Evolutionary conservation across 2,888 invertebrate species (phyloP).

Genomic region (Enoplolaimus lenunculus): DNA sequence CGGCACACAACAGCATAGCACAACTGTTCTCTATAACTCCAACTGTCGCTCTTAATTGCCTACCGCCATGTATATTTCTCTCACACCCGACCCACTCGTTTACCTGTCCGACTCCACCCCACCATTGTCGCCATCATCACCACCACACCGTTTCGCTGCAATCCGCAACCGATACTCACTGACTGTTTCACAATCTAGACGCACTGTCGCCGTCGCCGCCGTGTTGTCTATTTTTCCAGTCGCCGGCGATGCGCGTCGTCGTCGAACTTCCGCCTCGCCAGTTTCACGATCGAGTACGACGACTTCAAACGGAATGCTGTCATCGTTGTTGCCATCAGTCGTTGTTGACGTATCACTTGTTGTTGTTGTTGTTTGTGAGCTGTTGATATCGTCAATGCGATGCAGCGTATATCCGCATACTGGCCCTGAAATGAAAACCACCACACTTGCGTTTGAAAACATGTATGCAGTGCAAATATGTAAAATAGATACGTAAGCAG

Average conservation of each 20-base stretch:
- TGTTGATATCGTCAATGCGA: too few relatives aligned
- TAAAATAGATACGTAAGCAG: too few relatives aligned
- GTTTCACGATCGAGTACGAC: slow-evolving; percentile 41
- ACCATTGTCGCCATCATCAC: slow-evolving; percentile 43
- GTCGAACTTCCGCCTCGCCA: slow-evolving; percentile 67
- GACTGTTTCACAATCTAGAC: slow-evolving; percentile 73
- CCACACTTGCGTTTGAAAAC: too few relatives aligned
- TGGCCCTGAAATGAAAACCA: slow-evolving; percentile 19
- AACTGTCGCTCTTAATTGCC: too few relatives aligned
- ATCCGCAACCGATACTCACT: slow-evolving; percentile 87
- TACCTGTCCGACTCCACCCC: slow-evolving; percentile 67
- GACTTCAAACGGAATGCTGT: slow-evolving; percentile 80
- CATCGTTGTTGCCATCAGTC: slow-evolving; percentile 63
- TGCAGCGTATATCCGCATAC: slow-evolving; percentile 16
- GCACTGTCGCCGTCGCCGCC: too few relatives aligned
- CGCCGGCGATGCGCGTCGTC: slow-evolving; percentile 54
- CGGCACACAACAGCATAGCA: too few relatives aligned
- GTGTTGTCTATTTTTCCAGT: too few relatives aligned
- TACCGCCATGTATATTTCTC: neutral
- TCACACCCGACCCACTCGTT: slow-evolving; percentile 42
- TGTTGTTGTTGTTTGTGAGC: too few relatives aligned
- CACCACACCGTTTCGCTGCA: slow-evolving; percentile 67
- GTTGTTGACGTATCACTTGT: too few relatives aligned
- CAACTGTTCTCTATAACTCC: too few relatives aligned
- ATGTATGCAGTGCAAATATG: too few relatives aligned